These are phyloP conservation scores for Agrotis clavis DNA, from an alignment of 2,888 invertebrate species.

Conservation along the genomic window DNA sequence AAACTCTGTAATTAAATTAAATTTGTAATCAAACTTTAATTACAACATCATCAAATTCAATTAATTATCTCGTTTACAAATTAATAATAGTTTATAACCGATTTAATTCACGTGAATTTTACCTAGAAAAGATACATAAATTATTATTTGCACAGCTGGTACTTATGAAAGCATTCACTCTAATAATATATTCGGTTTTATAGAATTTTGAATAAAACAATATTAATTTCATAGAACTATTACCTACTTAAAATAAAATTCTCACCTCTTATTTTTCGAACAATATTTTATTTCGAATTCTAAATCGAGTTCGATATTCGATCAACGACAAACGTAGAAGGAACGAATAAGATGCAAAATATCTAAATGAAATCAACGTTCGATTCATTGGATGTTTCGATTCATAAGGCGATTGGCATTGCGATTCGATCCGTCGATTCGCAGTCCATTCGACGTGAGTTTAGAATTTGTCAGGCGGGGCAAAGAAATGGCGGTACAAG, in stretches of 20 bases:
- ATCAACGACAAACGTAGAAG: constrained; percentile 56
- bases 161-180: too few relatives aligned
- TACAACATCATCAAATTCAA: too few relatives aligned
- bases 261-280: not conserved
- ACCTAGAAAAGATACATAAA: not conserved
- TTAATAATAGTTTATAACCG: too few relatives aligned
- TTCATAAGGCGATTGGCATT: constrained; percentile 65
- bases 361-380: constrained; percentile 69
- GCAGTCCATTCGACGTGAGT: constrained; percentile 66
- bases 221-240: not conserved
- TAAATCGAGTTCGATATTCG: constrained; percentile 49
- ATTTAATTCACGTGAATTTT: not conserved
- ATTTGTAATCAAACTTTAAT: too few relatives aligned
- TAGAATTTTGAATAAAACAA: not conserved
- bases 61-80: too few relatives aligned
- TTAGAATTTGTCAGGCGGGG: constrained; percentile 66
- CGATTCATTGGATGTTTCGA: constrained; percentile 62
- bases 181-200: not conserved
- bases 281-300: constrained; percentile 37
- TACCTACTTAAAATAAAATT: constrained; percentile 9
- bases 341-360: constrained; percentile 62
- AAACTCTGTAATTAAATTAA: too few relatives aligned
- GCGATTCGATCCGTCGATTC: constrained; percentile 64
- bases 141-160: not conserved
- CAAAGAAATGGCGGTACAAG: constrained; percentile 28